Conservation (phyloP, 2,797 vertebrate genomes). For the Gymnothorax reevesii region DNA sequence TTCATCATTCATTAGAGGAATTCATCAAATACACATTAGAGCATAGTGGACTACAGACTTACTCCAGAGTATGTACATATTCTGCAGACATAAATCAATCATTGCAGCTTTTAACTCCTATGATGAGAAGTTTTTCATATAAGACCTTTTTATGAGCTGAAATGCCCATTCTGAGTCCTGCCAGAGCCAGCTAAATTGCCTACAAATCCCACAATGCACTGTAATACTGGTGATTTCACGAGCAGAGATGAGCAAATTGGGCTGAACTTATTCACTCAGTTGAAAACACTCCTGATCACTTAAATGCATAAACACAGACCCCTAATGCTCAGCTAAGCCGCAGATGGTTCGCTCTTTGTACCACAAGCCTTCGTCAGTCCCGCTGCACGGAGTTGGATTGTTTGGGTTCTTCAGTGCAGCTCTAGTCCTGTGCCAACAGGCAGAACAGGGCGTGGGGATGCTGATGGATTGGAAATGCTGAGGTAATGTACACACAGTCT, state of each 20-base stretch:
- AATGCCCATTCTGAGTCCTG: neutral
- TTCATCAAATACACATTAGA: too few species aligned
- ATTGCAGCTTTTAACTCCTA: neutral
- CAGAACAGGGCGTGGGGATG: neutral
- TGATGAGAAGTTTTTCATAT: neutral
- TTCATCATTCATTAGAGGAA: too few species aligned
- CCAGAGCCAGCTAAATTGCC: neutral
- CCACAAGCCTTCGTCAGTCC: neutral
- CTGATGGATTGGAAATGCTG: neutral
- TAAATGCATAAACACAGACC: conserved; percentile 6
- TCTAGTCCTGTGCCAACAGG: conserved; percentile 9
- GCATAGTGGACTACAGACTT: too few species aligned
- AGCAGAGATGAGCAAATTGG: neutral
- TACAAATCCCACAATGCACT: neutral
- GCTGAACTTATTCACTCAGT: neutral
- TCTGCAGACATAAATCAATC: too few species aligned
- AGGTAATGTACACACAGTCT: neutral
- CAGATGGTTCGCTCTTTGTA: neutral
- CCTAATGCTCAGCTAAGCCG: neutral
- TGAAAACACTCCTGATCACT: neutral
- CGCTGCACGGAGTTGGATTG: neutral
- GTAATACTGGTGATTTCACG: neutral
- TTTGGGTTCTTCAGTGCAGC: neutral
- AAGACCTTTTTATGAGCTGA: neutral
- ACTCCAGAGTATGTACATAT: neutral